Base-by-base conservation (phyloP, 2,888 invertebrate species). In the Tetragonula carbonaria region DNA sequence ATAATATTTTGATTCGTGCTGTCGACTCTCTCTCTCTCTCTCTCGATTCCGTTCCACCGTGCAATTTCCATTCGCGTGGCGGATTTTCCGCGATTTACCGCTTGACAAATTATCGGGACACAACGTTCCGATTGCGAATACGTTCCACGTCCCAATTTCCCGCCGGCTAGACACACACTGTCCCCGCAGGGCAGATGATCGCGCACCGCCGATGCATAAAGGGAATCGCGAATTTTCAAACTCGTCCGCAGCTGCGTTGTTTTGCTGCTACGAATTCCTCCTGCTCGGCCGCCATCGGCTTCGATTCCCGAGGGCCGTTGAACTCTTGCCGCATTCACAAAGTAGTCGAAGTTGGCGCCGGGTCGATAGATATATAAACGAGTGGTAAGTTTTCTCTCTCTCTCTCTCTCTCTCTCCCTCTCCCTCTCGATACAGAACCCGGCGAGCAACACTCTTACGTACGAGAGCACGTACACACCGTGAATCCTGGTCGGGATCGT, bases 301-400 rank as follows among this genome's bases (percentile, higher is more conserved):
- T 86, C 86, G 86, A 85, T 85, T 86, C 77, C 77, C 77, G n/a
- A 59, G 80, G 86, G 86, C 67, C 83, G 74, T 82, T 86, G 83
- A 86, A 86, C 86, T 78, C 76, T 78, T 62, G 78, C 55, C 75
- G 83, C 76, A 80, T 86, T 86, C 80, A 45, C 80, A 86, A 86
- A 86, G 82, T 86, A 86, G 86, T 74, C 76, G 74, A 83, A 86
- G 82, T 78, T 86, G 59, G 80, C 75, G 74, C 80, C 18, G 45
- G 78, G 83, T 83, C 86, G 86, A 86, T 86, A 86, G 79, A 79
- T 74, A 68, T 82, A 83, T 83, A 86, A 86, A 86, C 86, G 83
- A 80, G 86, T 67, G 73, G 78, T 78, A 80, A 86, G 86, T 86
- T 86, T 75, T 73, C 33, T 33, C 33, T 33, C 33, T 33, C 33